Evolutionary conservation across 2,888 invertebrate species (phyloP).

Genomic region (Drosophila incognita): DNA sequence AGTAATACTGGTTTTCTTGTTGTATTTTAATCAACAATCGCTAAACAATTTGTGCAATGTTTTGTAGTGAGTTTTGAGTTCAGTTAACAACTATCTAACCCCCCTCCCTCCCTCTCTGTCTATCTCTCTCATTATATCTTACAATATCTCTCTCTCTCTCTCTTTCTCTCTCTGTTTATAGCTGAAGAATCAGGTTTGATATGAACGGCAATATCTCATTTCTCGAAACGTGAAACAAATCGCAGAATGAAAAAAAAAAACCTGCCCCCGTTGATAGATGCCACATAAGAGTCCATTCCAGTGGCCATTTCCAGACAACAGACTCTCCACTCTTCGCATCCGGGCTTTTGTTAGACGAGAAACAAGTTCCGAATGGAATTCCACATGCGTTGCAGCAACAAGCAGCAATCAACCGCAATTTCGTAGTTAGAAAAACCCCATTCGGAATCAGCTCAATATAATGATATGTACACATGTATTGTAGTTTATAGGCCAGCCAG

Average conservation of each 20-base stretch:
- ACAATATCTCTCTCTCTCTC: neutral
- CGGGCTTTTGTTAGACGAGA: constrained; percentile 21
- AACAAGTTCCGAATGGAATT: constrained; percentile 38
- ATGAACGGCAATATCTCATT: constrained; percentile 5
- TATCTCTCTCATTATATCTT: neutral
- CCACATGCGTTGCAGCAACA: constrained; percentile 3
- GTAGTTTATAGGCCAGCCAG: neutral
- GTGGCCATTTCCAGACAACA: constrained; percentile 35
- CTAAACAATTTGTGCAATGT: constrained; percentile 8
- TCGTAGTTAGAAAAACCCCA: constrained; percentile 4
- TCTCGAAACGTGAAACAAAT: constrained; percentile 4
- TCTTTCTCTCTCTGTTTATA: neutral
- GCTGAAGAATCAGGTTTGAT: neutral
- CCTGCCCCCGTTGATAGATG: neutral
- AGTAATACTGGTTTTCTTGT: constrained; percentile 2
- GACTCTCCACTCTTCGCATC: constrained; percentile 23
- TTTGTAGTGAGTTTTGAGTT: constrained; percentile 36
- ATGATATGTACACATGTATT: neutral
- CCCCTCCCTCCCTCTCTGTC: neutral
- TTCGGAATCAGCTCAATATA: constrained; percentile 6
- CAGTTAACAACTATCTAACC: constrained; percentile 1
- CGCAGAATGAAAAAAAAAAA: constrained; percentile 3
- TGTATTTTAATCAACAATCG: constrained; percentile 35
- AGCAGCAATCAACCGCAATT: constrained; percentile 4
- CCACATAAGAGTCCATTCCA: neutral